Percentiles rank a stretch among this genome's conserved stretches.
phyloP scores from a whole-genome alignment of 2,888 invertebrate species.

The Leucoptera coffeella region DNA sequence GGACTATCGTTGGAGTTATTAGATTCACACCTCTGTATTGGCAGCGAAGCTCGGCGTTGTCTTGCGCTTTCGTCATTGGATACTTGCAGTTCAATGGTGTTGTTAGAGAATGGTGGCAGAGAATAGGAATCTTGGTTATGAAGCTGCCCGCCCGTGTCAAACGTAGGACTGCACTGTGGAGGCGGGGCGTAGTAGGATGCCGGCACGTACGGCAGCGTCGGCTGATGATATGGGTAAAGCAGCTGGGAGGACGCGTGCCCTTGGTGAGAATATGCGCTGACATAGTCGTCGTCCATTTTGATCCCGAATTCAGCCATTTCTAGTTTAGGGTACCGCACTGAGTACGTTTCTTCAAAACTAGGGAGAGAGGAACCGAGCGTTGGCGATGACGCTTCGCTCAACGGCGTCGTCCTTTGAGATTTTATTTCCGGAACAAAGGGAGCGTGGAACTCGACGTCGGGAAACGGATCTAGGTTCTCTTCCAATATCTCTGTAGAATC shows the following conservation, averaged over 20 bases:
- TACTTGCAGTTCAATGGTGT: slow-evolving; percentile 63
- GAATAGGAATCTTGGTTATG: slow-evolving; percentile 63
- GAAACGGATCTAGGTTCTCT: slow-evolving; percentile 70
- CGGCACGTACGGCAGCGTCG: slow-evolving; percentile 48
- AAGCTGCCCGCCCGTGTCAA: slow-evolving; percentile 37
- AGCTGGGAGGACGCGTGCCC: slow-evolving; percentile 52
- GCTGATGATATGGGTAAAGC: slow-evolving; percentile 55
- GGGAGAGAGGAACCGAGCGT: slow-evolving; percentile 61
- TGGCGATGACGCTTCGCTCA: slow-evolving; percentile 38
- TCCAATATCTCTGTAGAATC: slow-evolving; percentile 64
- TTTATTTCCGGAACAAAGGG: slow-evolving; percentile 34
- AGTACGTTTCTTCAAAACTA: slow-evolving; percentile 86
- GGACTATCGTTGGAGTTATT: slow-evolving; percentile 73
- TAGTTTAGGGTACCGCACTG: slow-evolving; percentile 64
- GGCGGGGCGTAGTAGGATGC: slow-evolving; percentile 55
- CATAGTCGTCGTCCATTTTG: slow-evolving; percentile 83
- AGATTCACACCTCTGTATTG: slow-evolving; percentile 74
- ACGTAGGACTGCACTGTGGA: slow-evolving; percentile 51
- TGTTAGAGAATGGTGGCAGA: slow-evolving; percentile 64
- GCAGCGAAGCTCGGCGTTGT: slow-evolving; percentile 68
- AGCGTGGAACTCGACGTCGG: slow-evolving; percentile 58
- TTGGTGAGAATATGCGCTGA: slow-evolving; percentile 52
- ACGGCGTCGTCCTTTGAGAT: slow-evolving; percentile 30
- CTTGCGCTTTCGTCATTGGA: slow-evolving; percentile 58
- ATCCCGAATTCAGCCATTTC: slow-evolving; percentile 61